Evolutionary conservation across 2,888 invertebrate genomes (phyloP), one percentile per base, ranked within the genome.

Genomic region (Phyllotreta striolata): DNA sequence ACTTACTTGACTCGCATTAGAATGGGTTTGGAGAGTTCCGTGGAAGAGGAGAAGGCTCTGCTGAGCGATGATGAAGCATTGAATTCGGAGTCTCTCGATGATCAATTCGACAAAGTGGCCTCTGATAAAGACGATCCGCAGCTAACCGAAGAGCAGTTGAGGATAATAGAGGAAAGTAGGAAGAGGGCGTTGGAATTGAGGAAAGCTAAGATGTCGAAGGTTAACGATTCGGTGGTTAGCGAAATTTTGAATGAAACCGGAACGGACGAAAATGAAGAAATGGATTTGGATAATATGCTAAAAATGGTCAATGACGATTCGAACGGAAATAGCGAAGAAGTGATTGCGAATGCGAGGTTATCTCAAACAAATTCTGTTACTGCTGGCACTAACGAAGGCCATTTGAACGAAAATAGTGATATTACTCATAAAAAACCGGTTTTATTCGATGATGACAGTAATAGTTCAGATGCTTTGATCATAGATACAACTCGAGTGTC

Each of bases 1-100:
- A 88, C 88, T 0, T 88, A 89, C 68, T 82, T 92, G 52, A 87
- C 85, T 55, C 88, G 85, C 80, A 89, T 87, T 74, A 86, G 87
- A 72, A 84, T 86, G 74, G 89, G 87, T 73, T 84, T 89, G 83
- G 63, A 54, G 24, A 40, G 60, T 14, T 40, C 70, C 55, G 82
- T 83, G 46, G 78, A 76, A 40, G 85, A 79, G 58, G 86, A 82
- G 39, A 84, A 84, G 13, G 63, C 68, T 63, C 59, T 83, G 46
- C 77, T 77, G 40, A 85, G 80, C 60, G 86, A 81, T 40, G 83
- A 84, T 43, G 70, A 70, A 55, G 82, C 2, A 24, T 24, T 24
- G 24, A 24, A 24, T 24, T 24, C 24, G 39, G 69, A 68, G 76
- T 60, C 62, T 37, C 37, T 47, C 51, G 64, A 64, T 51, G 62